phyloP scores from a whole-genome alignment of 1,140 invertebrate species.

The Rhizoglyphus robini region DNA sequence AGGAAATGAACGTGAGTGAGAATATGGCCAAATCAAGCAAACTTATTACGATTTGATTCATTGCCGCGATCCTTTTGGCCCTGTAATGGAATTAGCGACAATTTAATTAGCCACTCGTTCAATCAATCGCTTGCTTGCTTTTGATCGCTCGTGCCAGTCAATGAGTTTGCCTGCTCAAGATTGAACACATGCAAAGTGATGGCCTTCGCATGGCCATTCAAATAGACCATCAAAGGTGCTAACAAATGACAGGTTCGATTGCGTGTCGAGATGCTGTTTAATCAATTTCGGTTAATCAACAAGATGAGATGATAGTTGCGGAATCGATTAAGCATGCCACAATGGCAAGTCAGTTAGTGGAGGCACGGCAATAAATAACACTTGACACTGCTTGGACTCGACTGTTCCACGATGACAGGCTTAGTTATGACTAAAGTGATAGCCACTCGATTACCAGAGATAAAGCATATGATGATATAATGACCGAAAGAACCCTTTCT shows the following conservation, averaged over 20 bases:
- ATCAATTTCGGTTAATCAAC: slow-evolving; percentile 5
- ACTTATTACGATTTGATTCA: background rate
- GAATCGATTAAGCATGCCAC: too few relatives aligned
- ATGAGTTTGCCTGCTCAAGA: background rate
- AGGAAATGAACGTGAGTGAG: background rate
- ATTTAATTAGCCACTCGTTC: background rate
- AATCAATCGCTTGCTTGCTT: background rate
- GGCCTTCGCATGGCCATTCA: background rate
- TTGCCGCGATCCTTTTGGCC: background rate
- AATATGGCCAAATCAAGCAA: background rate
- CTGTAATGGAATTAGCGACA: background rate
- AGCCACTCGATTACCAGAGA: background rate
- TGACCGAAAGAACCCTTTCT: background rate
- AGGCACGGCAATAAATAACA: background rate
- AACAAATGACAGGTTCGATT: slow-evolving; percentile 8
- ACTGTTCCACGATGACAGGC: slow-evolving; percentile 4
- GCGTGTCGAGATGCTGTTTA: slow-evolving; percentile 5
- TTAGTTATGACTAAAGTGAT: background rate
- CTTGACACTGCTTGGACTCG: background rate
- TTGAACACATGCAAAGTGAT: slow-evolving; percentile 12
- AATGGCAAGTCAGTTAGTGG: too few relatives aligned
- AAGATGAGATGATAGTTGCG: background rate
- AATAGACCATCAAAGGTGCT: background rate
- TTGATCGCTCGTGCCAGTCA: background rate
- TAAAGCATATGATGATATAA: slow-evolving; percentile 2